phyloP scores from a whole-genome alignment of 2,888 invertebrate genomes.

The Scaptomyza parva region DNA sequence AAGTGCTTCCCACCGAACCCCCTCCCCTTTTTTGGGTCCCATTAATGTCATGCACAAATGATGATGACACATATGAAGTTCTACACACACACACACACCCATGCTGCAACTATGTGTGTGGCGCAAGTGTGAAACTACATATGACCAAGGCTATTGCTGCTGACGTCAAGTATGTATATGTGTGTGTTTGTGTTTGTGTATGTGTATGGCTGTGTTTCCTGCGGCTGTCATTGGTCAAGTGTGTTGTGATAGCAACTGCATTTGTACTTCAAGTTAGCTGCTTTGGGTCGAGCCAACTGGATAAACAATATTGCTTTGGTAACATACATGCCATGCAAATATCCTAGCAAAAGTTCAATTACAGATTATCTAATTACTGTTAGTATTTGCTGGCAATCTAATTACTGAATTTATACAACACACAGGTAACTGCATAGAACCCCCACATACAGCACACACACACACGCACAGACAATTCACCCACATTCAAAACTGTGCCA shows the following conservation, averaged over 20 bases:
- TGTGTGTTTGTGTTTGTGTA: constrained; percentile 14
- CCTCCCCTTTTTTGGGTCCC: background rate
- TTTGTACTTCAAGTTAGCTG: constrained; percentile 58
- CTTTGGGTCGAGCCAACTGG: constrained; percentile 31
- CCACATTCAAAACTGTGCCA: constrained; percentile 55
- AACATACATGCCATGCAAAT: background rate
- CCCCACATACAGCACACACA: background rate
- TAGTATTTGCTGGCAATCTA: background rate
- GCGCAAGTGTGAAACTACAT: constrained; percentile 25
- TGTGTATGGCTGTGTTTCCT: constrained; percentile 26
- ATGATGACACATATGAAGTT: constrained; percentile 23
- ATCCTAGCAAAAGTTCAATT: background rate
- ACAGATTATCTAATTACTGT: background rate
- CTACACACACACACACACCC: no score
- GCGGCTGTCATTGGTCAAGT: constrained; percentile 49
- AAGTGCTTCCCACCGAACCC: background rate
- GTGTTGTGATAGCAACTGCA: constrained; percentile 46
- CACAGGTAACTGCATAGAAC: background rate
- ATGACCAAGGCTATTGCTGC: constrained; percentile 27
- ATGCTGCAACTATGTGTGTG: constrained; percentile 9
- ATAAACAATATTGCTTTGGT: constrained; percentile 21
- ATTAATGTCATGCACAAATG: constrained; percentile 50
- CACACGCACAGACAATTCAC: constrained; percentile 40
- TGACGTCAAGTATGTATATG: constrained; percentile 39
- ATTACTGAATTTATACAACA: background rate